Base-by-base conservation (phyloP, 1,140 invertebrate species). In the Penaeus chinensis region DNA sequence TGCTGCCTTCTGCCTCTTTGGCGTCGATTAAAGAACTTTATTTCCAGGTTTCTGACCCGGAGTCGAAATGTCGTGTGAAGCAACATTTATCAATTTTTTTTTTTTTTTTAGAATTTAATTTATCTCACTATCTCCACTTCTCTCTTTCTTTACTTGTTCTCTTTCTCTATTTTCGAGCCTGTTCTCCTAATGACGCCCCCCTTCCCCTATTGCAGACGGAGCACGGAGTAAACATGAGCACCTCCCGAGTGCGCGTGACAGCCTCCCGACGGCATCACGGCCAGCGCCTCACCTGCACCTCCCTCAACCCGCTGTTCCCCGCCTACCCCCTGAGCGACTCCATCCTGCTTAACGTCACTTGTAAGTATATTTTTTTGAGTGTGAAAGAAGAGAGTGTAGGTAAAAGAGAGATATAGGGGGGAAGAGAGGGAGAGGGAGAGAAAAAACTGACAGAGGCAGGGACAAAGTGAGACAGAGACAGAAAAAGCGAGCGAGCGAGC, bases 301-400 rank as follows among this genome's bases (percentile, higher is more conserved):
- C 82, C 5, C 18, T 83, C 65, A 83, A 83, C 65, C 82, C 82
- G 16, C 82, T 83, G n/a, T 83, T 83, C 27, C 82, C 82, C 3
- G 82, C 32, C 32, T 54, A 83, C 19, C 82, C 82, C 3, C 82
- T 83, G 24, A 54, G 63, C 13, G 82, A 83, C 63, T 83, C 82
- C 65, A 69, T 83, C 32, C 82, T 83, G n/a, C 82, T 83, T 42
- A 83, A 83, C 63, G 82, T 83, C 47, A 83, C 82, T 10, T 83
- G 82, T 83, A 47, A 83, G 83, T 84, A 54, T 2, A 8, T 11
- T 16, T 54, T 2, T 54, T 16, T 54, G 10, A 16, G 32, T 32
- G 32, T 32, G 0, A 32, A 32, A 32, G 32, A 32, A 32, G 37
- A 42, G 37, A 8, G 37, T 7, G 2, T 42, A 8, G 37, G 37